Conservation (phyloP, 2,797 vertebrate species). For the Carduelis carduelis region DNA sequence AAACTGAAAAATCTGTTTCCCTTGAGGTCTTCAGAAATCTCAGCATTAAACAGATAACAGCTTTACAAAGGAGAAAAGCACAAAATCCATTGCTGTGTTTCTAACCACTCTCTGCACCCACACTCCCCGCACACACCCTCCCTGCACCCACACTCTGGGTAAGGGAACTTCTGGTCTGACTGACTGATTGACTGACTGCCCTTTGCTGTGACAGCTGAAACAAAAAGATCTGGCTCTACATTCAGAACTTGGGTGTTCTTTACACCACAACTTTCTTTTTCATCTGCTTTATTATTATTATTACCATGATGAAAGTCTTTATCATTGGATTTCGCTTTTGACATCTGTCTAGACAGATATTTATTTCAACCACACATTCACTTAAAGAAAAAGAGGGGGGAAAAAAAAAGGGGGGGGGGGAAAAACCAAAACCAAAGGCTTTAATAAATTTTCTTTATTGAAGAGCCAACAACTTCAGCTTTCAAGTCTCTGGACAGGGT, state of each 20-base stretch:
- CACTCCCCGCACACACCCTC: rapidly evolving
- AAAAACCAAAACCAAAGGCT: background rate
- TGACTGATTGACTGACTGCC: background rate
- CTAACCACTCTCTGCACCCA: rapidly evolving
- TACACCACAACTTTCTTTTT: background rate
- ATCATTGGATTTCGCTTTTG: background rate
- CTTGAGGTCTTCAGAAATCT: background rate
- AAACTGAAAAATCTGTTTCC: background rate
- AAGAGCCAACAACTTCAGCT: constrained; percentile 5
- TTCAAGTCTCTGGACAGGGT: background rate
- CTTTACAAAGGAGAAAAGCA: background rate
- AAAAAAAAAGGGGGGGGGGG: too few relatives aligned
- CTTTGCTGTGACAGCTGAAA: background rate
- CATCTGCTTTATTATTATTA: background rate
- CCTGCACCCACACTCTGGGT: rapidly evolving
- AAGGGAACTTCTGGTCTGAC: background rate
- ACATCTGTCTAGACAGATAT: constrained; percentile 17
- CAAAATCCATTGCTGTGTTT: background rate
- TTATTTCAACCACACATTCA: constrained; percentile 5
- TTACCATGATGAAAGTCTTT: background rate
- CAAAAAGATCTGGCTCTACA: background rate
- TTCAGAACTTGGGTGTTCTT: background rate
- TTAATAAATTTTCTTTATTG: background rate
- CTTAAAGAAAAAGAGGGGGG: background rate
- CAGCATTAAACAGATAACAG: background rate